Base-by-base conservation (phyloP, 30 jellyfish, hydroid and myxozoan species). In the Cassiopea xamachana region DNA sequence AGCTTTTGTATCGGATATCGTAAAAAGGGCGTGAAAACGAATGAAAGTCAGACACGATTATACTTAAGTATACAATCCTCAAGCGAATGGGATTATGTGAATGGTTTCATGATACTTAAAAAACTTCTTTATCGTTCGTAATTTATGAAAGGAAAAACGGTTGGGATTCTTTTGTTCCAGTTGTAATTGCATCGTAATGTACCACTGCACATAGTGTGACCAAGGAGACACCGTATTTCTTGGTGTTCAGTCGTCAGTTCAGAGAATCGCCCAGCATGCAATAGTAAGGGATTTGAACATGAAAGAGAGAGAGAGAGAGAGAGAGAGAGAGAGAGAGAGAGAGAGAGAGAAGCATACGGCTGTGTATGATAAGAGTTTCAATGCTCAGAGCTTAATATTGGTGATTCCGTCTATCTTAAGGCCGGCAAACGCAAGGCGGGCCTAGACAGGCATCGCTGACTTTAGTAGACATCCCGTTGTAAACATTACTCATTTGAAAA, bases 181-280 rank as follows among this genome's bases (percentile, higher is more conserved):
- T 3, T 18, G 12, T 78, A 70, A 46, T 74, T 74, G 83, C 83
- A 14, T 62, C 83, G 5, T 74, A 74, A 5, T 60, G 83, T 74
- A 74, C 83, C 47, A 78, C 87, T 6, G 78, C 87, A 48, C 87
- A 78, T 46, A 48, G 13, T n/a, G 87, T 78, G 39, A 78, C 87
- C 7, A 49, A 50, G 75, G 75, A 78, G 47, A 51, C 87, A 5
- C 77, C 87, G 10, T 19, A 6, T 14, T 47, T 48, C 77, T 46
- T 78, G 47, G 48, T 78, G 87, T 78, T 78, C 18, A 77, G 87
- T 14, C 47, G 79, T 13, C 75, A 78, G 51, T 58, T 78, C 73
- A 78, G 49, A 46, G 73, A 6, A 2, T 46, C 87, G 19, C 87
- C 75, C 8, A 74, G 60, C 60, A 17, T 46, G 60, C 60, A 7